Evolutionary conservation across 2,888 invertebrate species (phyloP), one percentile per base, ranked within the genome.

Genomic region (Crioceris asparagi): DNA sequence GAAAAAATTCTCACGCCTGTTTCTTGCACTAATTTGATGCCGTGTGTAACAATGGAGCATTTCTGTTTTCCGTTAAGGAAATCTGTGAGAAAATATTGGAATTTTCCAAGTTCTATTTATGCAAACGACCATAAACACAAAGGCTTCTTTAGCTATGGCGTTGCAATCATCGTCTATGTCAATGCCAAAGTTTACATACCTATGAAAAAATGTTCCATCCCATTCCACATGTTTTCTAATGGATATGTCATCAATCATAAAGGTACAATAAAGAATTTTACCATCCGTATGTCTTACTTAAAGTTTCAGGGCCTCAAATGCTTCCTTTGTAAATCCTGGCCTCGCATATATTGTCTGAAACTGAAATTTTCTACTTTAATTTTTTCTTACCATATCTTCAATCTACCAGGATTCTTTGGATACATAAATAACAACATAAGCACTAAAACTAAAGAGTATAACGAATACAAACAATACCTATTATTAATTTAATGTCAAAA

Each of bases 311-410:
- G n/a, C n/a, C n/a, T n/a, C n/a, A n/a, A 53, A 49, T 4, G 49
- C 42, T 41, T 52, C 50, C 31, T 15, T 38, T 27, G 36, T 50
- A 39, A 61, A 56, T 3, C 60, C 59, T 4, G 60, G 56, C 4
- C 49, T 32, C 4, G 49, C 55, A 41, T 58, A n/a, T n/a, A n/a
- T n/a, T n/a, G n/a, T n/a, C n/a, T n/a, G n/a, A n/a, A n/a, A n/a
- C n/a, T n/a, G n/a, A n/a, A n/a, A n/a, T n/a, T n/a, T n/a, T n/a
- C n/a, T n/a, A n/a, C n/a, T n/a, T n/a, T n/a, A n/a, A n/a, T n/a
- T n/a, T n/a, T n/a, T n/a, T n/a, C n/a, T n/a, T n/a, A n/a, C n/a
- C n/a, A n/a, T n/a, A n/a, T n/a, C n/a, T n/a, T n/a, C n/a, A n/a
- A n/a, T n/a, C n/a, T n/a, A n/a, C n/a, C n/a, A n/a, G n/a, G n/a